A percentile compares a stretch with the other conserved stretches of the same genome.
Conservation (phyloP, 2,797 vertebrate genomes). For the Heteromormyrus szaboi region DNA sequence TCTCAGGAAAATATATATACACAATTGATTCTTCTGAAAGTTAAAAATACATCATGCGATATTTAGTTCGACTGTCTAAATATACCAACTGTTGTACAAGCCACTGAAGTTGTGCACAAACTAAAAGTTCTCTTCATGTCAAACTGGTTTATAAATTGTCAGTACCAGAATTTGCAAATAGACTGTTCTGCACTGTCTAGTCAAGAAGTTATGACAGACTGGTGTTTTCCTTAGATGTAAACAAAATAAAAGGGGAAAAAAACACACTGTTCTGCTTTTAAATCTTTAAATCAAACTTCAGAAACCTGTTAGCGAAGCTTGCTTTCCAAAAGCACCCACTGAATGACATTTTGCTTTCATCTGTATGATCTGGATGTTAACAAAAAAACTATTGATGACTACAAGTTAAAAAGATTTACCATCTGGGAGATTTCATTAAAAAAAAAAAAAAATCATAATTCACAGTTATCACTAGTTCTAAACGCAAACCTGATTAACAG, state of each 20-base stretch:
- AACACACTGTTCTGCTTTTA: conserved; percentile 46
- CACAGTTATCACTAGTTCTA: conserved; percentile 75
- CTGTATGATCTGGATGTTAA: conserved; percentile 27
- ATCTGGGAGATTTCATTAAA: conserved; percentile 54
- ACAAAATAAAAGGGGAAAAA: conserved; percentile 51
- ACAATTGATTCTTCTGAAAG: conserved; percentile 80
- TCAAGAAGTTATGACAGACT: conserved; percentile 61
- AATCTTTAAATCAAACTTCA: conserved; percentile 38
- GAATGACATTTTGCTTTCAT: conserved; percentile 36
- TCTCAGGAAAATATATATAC: conserved; percentile 86
- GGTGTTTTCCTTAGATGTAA: conserved; percentile 75
- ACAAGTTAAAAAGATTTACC: conserved; percentile 48
- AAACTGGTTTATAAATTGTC: conserved; percentile 66
- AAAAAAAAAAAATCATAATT: conserved; percentile 53
- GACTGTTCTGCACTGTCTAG: conserved; percentile 72
- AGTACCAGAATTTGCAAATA: conserved; percentile 67
- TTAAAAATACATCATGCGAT: conserved; percentile 86
- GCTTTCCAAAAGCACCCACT: conserved; percentile 18
- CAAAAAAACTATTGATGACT: conserved; percentile 53
- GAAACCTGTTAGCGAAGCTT: conserved; percentile 20
- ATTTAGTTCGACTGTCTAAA: conserved; percentile 70
- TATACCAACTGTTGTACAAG: conserved; percentile 65
- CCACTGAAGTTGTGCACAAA: conserved; percentile 71
- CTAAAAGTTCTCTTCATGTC: conserved; percentile 60
- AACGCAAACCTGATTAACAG: conserved; percentile 71